phyloP scores from a whole-genome alignment of 2,113 vertebrate genomes.

The Cercocebus atys region DNA sequence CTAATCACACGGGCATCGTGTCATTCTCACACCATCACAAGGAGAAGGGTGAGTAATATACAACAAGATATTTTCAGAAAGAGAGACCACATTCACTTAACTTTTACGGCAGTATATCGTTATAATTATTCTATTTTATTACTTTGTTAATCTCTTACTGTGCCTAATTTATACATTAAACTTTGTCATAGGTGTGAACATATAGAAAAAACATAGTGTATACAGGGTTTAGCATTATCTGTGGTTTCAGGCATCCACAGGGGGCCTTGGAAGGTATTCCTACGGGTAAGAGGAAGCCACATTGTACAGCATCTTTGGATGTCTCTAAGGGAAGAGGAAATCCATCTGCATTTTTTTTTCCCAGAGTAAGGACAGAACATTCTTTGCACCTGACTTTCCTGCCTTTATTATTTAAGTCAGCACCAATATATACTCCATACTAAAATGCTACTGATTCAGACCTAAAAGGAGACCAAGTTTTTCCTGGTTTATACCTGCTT shows the following conservation, averaged over 20 bases:
- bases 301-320: background rate
- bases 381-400: background rate
- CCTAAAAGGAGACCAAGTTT: conserved; percentile 8
- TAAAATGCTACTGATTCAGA: background rate
- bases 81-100: background rate
- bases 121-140: background rate
- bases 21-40: background rate
- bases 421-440: background rate
- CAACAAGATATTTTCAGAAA: background rate
- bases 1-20: background rate
- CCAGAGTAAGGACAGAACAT: background rate
- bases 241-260: background rate
- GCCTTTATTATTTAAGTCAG: background rate
- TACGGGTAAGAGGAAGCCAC: background rate
- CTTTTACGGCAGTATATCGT: background rate
- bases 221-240: background rate
- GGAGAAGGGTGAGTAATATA: background rate
- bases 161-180: background rate
- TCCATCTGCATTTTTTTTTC: background rate
- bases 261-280: background rate
- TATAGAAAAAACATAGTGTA: background rate
- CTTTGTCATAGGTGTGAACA: background rate
- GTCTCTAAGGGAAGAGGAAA: background rate
- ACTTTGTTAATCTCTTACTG: background rate
- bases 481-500: conserved; percentile 43